phyloP scores from a whole-genome alignment of 2,113 vertebrate genomes.

The Xyrauchen texanus region DNA sequence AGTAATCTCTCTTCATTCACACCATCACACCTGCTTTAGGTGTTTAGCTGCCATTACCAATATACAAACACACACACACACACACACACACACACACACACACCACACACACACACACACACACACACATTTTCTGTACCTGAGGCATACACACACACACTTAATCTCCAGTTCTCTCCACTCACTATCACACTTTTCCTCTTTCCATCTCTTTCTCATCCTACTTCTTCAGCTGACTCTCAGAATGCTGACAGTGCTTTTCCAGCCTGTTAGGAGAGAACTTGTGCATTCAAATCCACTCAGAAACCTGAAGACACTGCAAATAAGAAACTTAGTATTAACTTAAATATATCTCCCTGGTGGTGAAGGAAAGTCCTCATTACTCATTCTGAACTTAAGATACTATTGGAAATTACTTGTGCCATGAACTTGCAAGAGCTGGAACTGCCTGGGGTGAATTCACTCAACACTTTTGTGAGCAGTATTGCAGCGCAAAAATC shows the following conservation, averaged over 20 bases:
- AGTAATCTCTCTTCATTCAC: constrained; percentile 45
- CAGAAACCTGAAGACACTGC: background rate
- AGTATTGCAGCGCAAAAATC: too few relatives aligned
- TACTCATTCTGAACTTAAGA: constrained; percentile 1
- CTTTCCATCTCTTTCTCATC: background rate
- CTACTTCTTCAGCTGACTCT: background rate
- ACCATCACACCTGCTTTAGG: constrained; percentile 45
- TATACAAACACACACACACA: background rate
- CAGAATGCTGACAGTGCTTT: constrained; percentile 42
- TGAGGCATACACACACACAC: too few relatives aligned
- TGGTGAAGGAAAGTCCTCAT: background rate
- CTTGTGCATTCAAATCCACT: constrained; percentile 23
- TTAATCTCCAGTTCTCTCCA: constrained; percentile 31
- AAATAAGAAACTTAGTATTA: constrained; percentile 15
- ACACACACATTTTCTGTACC: too few relatives aligned
- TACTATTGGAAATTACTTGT: background rate
- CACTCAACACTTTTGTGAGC: too few relatives aligned
- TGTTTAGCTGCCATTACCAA: constrained; percentile 10
- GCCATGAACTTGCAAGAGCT: too few relatives aligned
- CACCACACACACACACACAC: background rate
- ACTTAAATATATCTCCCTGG: background rate
- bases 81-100: background rate
- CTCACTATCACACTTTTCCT: constrained; percentile 3
- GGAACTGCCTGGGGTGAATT: too few relatives aligned
- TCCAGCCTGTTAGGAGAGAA: constrained; percentile 2